Evolutionary conservation across 2,888 invertebrate genomes (phyloP).

Genomic region (Ditula angustiorana): DNA sequence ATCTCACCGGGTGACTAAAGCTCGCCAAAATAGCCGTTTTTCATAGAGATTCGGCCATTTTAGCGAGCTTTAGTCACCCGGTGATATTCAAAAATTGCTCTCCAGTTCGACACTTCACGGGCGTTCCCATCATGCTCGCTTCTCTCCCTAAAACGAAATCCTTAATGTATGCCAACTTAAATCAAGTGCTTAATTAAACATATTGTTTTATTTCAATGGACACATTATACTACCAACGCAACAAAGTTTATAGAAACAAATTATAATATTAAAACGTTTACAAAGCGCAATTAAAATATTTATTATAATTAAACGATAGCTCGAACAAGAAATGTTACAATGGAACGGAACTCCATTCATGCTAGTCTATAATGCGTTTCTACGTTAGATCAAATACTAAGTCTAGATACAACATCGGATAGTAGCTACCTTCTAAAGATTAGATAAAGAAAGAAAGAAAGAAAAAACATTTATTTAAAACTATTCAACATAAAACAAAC

Average conservation of each 20-base stretch:
- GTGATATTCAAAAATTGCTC: no score
- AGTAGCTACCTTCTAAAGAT: background rate
- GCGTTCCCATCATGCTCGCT: no score
- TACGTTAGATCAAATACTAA: background rate
- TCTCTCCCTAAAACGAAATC: background rate
- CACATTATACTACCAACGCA: background rate
- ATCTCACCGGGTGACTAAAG: no score
- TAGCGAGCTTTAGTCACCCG: no score
- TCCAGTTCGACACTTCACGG: no score
- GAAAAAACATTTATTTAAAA: no score
- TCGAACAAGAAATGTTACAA: conserved; percentile 17
- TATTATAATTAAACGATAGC: conserved; percentile 18
- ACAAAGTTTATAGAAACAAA: background rate
- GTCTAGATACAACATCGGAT: conserved; percentile 17
- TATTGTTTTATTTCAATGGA: background rate
- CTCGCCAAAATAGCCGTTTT: no score
- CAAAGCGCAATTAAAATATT: conserved; percentile 25
- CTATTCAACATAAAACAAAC: no score
- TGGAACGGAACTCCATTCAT: conserved; percentile 37
- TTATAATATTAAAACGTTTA: conserved; percentile 2
- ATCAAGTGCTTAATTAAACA: background rate
- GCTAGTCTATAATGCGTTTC: conserved; percentile 1
- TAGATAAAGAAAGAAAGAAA: no score
- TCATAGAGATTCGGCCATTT: no score
- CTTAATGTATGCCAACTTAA: background rate